phyloP scores from a whole-genome alignment of 2,113 vertebrate species.

The Chauna torquata region DNA sequence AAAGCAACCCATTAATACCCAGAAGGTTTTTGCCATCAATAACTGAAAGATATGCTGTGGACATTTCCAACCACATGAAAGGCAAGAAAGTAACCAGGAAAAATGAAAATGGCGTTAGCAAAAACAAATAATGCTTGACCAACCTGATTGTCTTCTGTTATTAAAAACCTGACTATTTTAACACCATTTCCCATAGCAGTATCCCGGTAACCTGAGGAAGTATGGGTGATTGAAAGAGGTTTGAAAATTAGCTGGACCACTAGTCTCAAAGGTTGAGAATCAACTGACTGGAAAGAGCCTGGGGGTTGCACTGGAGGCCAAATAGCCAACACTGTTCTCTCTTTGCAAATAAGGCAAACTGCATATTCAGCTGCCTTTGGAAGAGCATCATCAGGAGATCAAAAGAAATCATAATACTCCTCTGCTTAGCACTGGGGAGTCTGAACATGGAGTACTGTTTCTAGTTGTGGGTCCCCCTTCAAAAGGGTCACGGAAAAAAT shows the following conservation, averaged over 20 bases:
- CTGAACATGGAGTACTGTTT: neutral
- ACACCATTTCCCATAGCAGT: neutral
- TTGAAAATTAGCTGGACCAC: neutral
- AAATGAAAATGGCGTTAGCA: neutral
- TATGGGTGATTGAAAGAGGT: neutral
- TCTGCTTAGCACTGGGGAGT: neutral
- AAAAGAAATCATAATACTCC: neutral
- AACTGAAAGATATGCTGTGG: neutral
- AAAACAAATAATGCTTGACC: neutral
- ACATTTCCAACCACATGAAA: neutral
- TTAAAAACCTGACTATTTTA: neutral
- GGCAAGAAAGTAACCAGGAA: conserved; percentile 1
- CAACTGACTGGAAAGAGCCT: neutral
- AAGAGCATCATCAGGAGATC: neutral
- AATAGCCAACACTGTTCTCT: neutral
- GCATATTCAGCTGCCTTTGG: neutral
- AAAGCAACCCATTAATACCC: conserved; percentile 43
- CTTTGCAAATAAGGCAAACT: neutral
- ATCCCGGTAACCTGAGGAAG: neutral
- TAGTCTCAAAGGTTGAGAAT: neutral
- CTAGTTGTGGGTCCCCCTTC: neutral
- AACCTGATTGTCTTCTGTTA: neutral
- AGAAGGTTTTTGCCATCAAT: conserved; percentile 49
- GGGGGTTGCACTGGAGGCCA: neutral
- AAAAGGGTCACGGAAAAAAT: neutral